Evolutionary conservation across 2,888 invertebrate species (phyloP), one percentile per base, ranked within the genome.

Genomic region (Parascotia fuliginaria): DNA sequence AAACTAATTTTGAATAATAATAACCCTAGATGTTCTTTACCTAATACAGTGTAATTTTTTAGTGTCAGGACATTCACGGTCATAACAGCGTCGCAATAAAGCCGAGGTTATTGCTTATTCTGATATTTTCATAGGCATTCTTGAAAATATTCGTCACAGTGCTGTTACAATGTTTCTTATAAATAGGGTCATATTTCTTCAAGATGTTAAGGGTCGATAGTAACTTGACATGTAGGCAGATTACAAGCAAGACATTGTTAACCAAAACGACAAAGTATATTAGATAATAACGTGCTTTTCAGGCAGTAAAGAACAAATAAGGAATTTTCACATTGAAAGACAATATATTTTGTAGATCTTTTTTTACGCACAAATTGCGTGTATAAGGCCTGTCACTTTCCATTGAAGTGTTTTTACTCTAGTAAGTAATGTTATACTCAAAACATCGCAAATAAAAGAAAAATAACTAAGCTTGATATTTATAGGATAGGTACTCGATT

Each of bases 61-160:
- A 41, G 38, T 42, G 15, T 42, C 22, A 31, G 32, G 11, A 39
- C 29, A 42, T 38, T 19, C 29, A 55, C 14, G 38, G 43, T 55
- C 54, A 51, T 43, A 53, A 49, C 39, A 32, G 34, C 29, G 37
- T 36, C 32, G 62, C 55, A 55, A 62, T 65, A 67, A 65, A 65
- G 39, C 38, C 39, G 16, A 29, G 53, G 44, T 62, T 62, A 65
- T 67, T 67, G 60, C 68, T 33, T 55, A 42, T 42, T 50, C 42
- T 55, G 59, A 60, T 55, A 57, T 67, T 61, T 56, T 67, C 65
- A 65, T 62, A 67, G 65, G 42, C 65, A 67, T 65, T 67, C 56
- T 60, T 65, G 36, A 40, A 47, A 59, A 57, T 55, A 62, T 62
- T 57, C 62, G 54, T 66, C 56, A 55, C 53, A 57, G 49, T 43